Conservation (phyloP, 2,797 vertebrate species). For the Nannoperca obscura region DNA sequence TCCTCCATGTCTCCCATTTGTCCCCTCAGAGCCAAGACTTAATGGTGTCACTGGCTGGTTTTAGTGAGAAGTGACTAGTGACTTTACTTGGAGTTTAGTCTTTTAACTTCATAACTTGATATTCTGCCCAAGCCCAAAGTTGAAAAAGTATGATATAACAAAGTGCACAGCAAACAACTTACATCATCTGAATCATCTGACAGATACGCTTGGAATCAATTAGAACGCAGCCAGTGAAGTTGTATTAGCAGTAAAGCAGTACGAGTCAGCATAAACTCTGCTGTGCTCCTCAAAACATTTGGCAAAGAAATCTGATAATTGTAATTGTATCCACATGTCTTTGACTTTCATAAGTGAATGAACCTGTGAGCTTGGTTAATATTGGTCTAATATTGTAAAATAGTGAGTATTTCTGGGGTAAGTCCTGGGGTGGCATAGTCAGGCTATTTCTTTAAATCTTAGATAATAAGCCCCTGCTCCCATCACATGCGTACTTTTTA, state of each 20-base stretch:
- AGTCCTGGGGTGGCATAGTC: no score
- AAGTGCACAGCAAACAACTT: not conserved
- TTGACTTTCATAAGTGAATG: no score
- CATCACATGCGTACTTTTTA: no score
- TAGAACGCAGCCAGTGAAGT: not conserved
- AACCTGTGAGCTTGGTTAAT: no score
- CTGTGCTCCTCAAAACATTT: not conserved
- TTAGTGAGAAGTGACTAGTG: not conserved
- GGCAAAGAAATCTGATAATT: not conserved
- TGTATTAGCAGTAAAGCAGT: not conserved
- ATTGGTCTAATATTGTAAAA: no score
- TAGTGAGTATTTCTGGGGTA: no score
- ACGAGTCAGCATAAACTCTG: not conserved
- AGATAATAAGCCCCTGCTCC: no score
- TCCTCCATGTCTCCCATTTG: not conserved
- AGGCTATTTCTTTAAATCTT: no score
- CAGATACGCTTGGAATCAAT: not conserved
- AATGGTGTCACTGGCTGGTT: not conserved
- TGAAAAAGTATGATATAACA: not conserved
- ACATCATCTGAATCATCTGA: not conserved
- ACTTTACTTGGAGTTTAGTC: constrained; percentile 11
- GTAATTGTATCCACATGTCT: not conserved
- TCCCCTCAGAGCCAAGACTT: not conserved
- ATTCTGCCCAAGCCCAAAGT: not conserved
- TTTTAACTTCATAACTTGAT: constrained; percentile 1